phyloP scores from a whole-genome alignment of 2,888 invertebrate genomes.

The Latrodectus hesperus region DNA sequence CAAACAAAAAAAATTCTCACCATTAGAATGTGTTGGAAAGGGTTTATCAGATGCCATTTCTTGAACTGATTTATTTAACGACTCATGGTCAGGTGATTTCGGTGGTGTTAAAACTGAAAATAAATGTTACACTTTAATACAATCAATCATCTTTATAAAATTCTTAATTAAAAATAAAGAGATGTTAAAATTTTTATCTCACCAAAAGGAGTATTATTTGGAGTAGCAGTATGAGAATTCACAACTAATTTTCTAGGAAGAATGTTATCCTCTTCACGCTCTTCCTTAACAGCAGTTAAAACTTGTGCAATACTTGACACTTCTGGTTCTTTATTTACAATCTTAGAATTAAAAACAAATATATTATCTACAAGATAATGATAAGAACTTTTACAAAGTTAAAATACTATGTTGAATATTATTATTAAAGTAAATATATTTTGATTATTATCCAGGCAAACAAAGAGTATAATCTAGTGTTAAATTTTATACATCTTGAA shows the following conservation, averaged over 20 bases:
- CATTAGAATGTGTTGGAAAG: conserved; percentile 4
- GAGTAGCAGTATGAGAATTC: conserved; percentile 73
- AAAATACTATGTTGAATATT: too few species aligned
- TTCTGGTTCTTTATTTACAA: conserved; percentile 54
- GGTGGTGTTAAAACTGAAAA: conserved; percentile 73
- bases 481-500: too few species aligned
- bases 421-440: too few species aligned
- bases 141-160: neutral
- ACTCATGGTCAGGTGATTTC: conserved; percentile 73
- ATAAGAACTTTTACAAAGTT: too few species aligned
- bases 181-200: conserved; percentile 17
- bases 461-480: too few species aligned
- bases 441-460: too few species aligned
- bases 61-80: conserved; percentile 9
- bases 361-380: too few species aligned
- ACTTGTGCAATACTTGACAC: conserved; percentile 71
- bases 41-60: conserved; percentile 8
- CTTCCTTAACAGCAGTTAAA: conserved; percentile 61
- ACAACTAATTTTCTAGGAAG: conserved; percentile 67
- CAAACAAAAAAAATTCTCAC: neutral
- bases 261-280: conserved; percentile 65
- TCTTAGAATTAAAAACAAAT: neutral
- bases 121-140: neutral
- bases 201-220: conserved; percentile 74
- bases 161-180: neutral